Evolutionary conservation across 1,140 invertebrate species (phyloP), one percentile per base, ranked within the genome.

Genomic region (Ceratina japonica): DNA sequence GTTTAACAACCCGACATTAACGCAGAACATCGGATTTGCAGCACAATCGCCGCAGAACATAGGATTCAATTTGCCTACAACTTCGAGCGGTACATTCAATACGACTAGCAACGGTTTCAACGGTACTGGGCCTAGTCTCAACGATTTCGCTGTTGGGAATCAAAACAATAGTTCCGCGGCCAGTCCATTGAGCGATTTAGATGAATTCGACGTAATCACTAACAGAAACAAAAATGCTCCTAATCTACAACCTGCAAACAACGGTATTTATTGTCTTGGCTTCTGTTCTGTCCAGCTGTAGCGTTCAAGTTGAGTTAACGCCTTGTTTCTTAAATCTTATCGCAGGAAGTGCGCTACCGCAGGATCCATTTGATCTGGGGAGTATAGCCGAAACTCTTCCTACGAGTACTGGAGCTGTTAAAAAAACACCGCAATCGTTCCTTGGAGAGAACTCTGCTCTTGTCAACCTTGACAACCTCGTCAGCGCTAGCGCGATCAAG

Each of bases 391-490:
- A 95, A 64, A 92, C 89, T 77, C 89, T 95, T 65, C 90, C 92
- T 51, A 88, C 88, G 68, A 92, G 91, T 82, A 93, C 92, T 27
- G 93, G 93, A 84, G 93, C 93, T 80, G 91, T 94, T 31, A 96
- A 97, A 90, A 98, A 98, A 91, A 98, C 97, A 72, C 97, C 98
- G 12, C 97, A 98, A 85, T 95, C 95, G 85, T 99, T 99, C 92
- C 94, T 99, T 10, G 98, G 98, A 22, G 97, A 98, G 93, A 99
- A 99, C 93, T 98, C 97, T 24, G 95, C 95, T 83, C 94, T 99
- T 77, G 98, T 99, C 59, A 99, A 99, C 94, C 94, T 99, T 87
- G 98, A 99, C 93, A 98, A 98, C 93, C 94, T 99, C 88, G 96
- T 99, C 78, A 97, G 96, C 85, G 93, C 95, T 27, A 90, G 91